phyloP scores from a whole-genome alignment of 1,140 invertebrate genomes.

The Heterodera schachtii region DNA sequence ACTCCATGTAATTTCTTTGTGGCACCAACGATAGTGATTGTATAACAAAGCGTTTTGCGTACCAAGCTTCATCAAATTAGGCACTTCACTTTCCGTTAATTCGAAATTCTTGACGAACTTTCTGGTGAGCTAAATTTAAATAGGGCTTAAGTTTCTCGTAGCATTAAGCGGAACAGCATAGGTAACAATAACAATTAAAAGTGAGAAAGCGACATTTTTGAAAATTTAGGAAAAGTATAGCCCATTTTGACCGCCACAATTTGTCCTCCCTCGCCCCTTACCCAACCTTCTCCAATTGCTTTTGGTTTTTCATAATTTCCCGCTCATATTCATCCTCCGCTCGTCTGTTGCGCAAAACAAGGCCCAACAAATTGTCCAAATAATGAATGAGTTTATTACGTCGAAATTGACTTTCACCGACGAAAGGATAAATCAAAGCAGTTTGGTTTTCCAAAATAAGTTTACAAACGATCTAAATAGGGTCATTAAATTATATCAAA shows the following conservation, averaged over 20 bases:
- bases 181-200: too few species aligned
- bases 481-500: neutral
- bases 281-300: conserved; percentile 22
- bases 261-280: too few species aligned
- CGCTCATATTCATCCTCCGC: conserved; percentile 18
- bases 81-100: conserved; percentile 22
- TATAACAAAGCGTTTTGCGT: conserved; percentile 22
- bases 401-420: conserved; percentile 29
- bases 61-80: conserved; percentile 29
- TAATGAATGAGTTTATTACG: conserved; percentile 21
- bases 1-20: neutral
- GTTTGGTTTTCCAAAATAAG: conserved; percentile 24
- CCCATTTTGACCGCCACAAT: too few species aligned
- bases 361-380: conserved; percentile 29
- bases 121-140: neutral
- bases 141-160: too few species aligned
- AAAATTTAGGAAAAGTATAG: too few species aligned
- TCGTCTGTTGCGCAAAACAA: neutral
- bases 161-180: too few species aligned
- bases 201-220: too few species aligned
- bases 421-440: conserved; percentile 21
- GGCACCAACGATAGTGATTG: conserved; percentile 21
- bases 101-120: conserved; percentile 16
- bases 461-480: conserved; percentile 31
- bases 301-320: conserved; percentile 11